Conservation (phyloP, 2,888 invertebrate genomes). For the Drosophila phalerata region DNA sequence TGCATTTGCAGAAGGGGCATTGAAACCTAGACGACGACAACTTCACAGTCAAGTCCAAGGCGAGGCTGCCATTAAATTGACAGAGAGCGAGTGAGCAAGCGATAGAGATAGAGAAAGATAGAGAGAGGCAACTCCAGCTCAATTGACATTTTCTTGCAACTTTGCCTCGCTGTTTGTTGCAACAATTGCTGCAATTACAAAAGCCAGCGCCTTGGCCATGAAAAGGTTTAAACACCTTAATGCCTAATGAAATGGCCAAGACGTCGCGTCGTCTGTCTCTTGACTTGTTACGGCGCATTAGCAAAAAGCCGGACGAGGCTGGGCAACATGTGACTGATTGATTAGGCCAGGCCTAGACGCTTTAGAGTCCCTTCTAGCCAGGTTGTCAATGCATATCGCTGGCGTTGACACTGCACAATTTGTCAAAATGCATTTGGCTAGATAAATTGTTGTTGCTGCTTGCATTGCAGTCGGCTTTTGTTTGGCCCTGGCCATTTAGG, state of each 20-base stretch:
- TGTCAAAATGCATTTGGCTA: conserved; percentile 61
- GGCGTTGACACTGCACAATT: conserved; percentile 71
- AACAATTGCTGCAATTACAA: conserved; percentile 57
- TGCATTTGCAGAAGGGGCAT: conserved; percentile 54
- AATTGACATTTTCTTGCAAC: conserved; percentile 66
- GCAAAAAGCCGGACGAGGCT: conserved; percentile 56
- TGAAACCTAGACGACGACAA: conserved; percentile 71
- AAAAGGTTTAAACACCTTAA: conserved; percentile 73
- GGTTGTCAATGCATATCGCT: conserved; percentile 30
- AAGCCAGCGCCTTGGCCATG: conserved; percentile 65
- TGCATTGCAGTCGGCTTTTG: conserved; percentile 41
- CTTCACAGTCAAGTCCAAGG: conserved; percentile 70
- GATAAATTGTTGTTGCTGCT: conserved; percentile 63
- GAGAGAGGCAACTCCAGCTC: conserved; percentile 46
- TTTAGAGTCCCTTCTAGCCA: not conserved
- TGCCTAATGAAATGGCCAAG: conserved; percentile 52
- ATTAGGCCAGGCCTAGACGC: conserved; percentile 19
- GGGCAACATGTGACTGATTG: conserved; percentile 46
- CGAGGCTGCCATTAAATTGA: conserved; percentile 37
- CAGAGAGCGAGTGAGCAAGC: not conserved
- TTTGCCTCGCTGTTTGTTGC: conserved; percentile 26
- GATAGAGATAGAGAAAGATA: not conserved
- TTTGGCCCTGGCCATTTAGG: conserved; percentile 6
- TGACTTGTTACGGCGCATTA: conserved; percentile 55
- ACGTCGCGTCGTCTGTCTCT: conserved; percentile 6